These are phyloP conservation scores for Sebastes iracundus DNA, from an alignment of 2,797 vertebrate genomes.

Conservation along the genomic window DNA sequence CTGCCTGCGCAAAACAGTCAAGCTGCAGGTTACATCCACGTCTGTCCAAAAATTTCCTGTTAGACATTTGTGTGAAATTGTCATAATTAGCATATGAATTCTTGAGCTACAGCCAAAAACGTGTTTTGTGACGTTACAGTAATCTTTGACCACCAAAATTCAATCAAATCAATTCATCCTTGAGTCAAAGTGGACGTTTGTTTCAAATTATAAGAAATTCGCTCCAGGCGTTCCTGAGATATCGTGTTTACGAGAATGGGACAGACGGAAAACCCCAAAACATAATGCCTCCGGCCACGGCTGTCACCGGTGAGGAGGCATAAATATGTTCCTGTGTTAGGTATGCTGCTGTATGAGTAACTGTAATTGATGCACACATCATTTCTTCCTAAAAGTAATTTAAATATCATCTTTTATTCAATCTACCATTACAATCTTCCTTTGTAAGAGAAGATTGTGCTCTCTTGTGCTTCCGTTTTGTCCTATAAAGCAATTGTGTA, in stretches of 20 bases:
- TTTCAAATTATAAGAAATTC: background rate
- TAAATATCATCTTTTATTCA: background rate
- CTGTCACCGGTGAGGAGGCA: background rate
- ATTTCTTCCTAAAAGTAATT: background rate
- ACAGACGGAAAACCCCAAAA: background rate
- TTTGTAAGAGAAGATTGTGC: background rate
- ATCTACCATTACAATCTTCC: background rate
- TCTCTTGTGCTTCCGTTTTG: slow-evolving; percentile 20
- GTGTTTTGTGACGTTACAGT: background rate
- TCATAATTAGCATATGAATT: background rate
- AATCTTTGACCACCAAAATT: background rate
- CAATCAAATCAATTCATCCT: background rate
- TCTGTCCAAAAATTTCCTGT: background rate
- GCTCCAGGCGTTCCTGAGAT: background rate
- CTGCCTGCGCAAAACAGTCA: too few relatives aligned
- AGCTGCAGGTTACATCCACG: background rate
- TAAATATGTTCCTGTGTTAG: background rate
- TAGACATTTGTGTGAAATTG: background rate
- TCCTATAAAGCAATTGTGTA: slow-evolving; percentile 33
- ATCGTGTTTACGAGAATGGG: rapidly evolving
- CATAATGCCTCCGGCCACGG: background rate
- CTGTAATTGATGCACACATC: background rate
- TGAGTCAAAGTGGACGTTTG: background rate
- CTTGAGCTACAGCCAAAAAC: background rate
- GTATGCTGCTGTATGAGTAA: background rate